Percentiles rank a stretch among this genome's conserved stretches.
Conservation (phyloP, 2,797 vertebrate species). For the Microctenopoma stevenorrisi region DNA sequence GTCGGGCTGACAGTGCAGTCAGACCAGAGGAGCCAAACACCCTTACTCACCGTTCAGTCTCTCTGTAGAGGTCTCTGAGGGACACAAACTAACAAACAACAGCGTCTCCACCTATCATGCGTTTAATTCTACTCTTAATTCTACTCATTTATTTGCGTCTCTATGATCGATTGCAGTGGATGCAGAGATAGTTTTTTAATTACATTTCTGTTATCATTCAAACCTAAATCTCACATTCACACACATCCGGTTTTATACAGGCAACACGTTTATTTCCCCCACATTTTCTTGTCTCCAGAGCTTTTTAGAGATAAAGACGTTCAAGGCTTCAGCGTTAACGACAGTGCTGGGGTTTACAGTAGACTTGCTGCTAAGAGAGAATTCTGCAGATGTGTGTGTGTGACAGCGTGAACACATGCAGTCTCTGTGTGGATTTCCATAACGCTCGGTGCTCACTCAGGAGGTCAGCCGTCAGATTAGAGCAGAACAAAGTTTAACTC, state of each 20-base stretch:
- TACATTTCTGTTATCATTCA: too few species aligned
- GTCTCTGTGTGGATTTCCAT: too few species aligned
- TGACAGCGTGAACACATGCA: neutral
- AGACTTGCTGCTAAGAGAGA: neutral
- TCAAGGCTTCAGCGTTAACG: neutral
- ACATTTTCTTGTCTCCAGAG: neutral
- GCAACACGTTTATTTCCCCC: slow-evolving; percentile 5
- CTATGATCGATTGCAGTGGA: slow-evolving; percentile 18
- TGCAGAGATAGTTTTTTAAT: neutral
- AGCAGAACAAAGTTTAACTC: slow-evolving; percentile 4
- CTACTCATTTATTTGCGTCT: slow-evolving; percentile 22
- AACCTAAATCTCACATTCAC: neutral
- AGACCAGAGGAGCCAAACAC: slow-evolving; percentile 39
- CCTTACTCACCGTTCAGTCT: slow-evolving; percentile 40
- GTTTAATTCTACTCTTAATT: slow-evolving; percentile 5
- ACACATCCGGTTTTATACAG: neutral
- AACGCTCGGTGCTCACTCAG: neutral
- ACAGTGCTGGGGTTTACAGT: neutral
- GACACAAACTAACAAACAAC: slow-evolving; percentile 14
- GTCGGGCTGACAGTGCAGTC: slow-evolving; percentile 37
- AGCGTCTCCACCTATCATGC: neutral
- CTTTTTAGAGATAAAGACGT: neutral
- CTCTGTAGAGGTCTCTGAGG: slow-evolving; percentile 9
- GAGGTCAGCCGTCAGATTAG: slow-evolving; percentile 9
- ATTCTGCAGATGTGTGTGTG: neutral